phyloP scores from a whole-genome alignment of 2,797 vertebrate genomes.

The Peromyscus melanophrys region DNA sequence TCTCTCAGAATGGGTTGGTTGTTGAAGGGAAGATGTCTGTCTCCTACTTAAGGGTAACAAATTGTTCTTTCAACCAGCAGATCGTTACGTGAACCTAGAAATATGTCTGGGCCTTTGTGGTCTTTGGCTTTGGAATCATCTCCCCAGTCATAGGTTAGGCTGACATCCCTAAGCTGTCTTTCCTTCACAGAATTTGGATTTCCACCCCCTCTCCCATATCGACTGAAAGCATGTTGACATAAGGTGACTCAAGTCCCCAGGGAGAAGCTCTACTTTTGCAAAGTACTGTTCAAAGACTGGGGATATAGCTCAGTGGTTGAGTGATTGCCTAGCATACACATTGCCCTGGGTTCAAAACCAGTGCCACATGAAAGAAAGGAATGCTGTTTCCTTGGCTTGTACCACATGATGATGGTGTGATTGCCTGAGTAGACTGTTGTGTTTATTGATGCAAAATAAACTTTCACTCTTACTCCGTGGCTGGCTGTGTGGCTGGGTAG shows the following conservation, averaged over 20 bases:
- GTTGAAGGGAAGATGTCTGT: not conserved
- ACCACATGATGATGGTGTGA: rapidly evolving
- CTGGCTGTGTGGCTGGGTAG: too few species aligned
- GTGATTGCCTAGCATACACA: not conserved
- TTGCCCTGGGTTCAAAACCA: not conserved
- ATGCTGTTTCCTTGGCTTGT: not conserved
- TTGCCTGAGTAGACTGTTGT: not conserved
- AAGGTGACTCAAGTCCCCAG: not conserved
- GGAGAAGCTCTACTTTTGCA: not conserved
- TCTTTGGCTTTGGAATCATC: not conserved
- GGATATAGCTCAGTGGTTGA: not conserved
- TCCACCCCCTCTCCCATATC: too few species aligned
- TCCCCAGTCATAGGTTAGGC: not conserved
- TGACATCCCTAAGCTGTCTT: not conserved
- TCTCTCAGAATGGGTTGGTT: not conserved
- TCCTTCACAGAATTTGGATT: not conserved
- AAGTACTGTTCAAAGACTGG: not conserved
- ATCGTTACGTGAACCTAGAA: not conserved
- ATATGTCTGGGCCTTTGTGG: not conserved
- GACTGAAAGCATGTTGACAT: not conserved
- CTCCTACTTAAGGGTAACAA: not conserved
- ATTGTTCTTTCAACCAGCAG: not conserved
- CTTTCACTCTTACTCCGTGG: too few species aligned
- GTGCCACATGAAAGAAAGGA: not conserved
- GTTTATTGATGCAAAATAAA: not conserved